These are phyloP conservation scores for Polymixis flavicincta DNA, from an alignment of 2,888 invertebrate species.

Conservation along the genomic window DNA sequence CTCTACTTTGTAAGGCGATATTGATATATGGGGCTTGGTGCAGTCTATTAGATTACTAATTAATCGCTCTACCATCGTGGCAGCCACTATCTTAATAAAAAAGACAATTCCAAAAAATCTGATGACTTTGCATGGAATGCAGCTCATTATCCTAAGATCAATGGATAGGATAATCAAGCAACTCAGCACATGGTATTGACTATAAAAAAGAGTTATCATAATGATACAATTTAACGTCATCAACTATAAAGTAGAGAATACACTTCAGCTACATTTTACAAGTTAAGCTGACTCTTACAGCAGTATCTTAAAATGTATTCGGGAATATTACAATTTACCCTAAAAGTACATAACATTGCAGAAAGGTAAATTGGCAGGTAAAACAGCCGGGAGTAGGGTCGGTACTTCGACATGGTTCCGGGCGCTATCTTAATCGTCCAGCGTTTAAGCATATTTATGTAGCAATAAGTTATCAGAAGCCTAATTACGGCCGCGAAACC, in stretches of 20 bases:
- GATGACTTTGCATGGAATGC: no score
- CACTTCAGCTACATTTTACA: slow-evolving; percentile 46
- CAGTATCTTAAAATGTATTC: slow-evolving; percentile 67
- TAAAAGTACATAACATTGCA: slow-evolving; percentile 74
- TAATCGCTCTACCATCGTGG: not conserved
- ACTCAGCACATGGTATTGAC: no score
- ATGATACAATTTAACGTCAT: not conserved
- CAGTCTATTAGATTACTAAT: not conserved
- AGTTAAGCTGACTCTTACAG: slow-evolving; percentile 52
- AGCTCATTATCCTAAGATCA: no score
- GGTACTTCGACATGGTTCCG: slow-evolving; percentile 76
- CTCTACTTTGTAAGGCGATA: not conserved
- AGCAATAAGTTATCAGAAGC: slow-evolving; percentile 89
- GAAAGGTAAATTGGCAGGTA: slow-evolving; percentile 75
- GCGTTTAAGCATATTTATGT: slow-evolving; percentile 88
- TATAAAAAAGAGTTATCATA: not conserved
- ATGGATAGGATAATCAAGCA: not conserved
- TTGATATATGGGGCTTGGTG: not conserved
- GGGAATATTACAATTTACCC: slow-evolving; percentile 74
- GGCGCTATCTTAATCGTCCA: slow-evolving; percentile 86
- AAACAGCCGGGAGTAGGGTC: slow-evolving; percentile 74
- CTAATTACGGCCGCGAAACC: slow-evolving; percentile 90
- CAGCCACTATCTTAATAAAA: not conserved
- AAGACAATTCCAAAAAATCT: not conserved
- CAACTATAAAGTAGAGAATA: slow-evolving; percentile 25